Conservation (phyloP, 2,888 invertebrate species). For the Agrochola lychnidis region DNA sequence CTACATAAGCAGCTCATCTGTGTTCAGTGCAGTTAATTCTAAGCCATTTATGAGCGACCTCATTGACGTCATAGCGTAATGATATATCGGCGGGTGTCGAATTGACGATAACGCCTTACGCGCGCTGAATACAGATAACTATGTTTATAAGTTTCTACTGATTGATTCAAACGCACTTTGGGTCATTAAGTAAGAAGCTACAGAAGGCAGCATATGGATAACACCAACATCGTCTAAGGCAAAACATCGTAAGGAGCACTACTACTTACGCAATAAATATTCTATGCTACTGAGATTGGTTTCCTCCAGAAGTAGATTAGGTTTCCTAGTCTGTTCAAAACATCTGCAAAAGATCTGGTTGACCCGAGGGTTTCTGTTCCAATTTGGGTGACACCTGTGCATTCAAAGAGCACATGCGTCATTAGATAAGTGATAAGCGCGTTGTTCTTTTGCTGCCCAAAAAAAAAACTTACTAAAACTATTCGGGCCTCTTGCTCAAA, state of each 20-base stretch:
- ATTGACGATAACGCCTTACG: slow-evolving; percentile 59
- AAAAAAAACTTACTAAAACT: not conserved
- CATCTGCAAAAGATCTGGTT: too few relatives aligned
- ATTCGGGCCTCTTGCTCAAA: too few relatives aligned
- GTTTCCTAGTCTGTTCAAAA: too few relatives aligned
- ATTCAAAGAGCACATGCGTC: too few relatives aligned
- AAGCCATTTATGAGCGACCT: slow-evolving; percentile 38
- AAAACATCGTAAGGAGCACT: too few relatives aligned
- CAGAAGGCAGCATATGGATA: slow-evolving; percentile 1
- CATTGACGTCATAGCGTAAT: slow-evolving; percentile 58
- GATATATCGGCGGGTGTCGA: slow-evolving; percentile 59
- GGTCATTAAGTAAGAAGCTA: not conserved
- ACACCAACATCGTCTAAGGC: not conserved
- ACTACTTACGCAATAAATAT: too few relatives aligned
- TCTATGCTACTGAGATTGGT: too few relatives aligned
- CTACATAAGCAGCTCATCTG: slow-evolving; percentile 52
- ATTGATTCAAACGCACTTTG: slow-evolving; percentile 34
- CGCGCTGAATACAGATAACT: slow-evolving; percentile 53
- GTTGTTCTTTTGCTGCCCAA: not conserved
- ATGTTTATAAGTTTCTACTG: slow-evolving; percentile 35
- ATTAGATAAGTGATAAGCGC: too few relatives aligned
- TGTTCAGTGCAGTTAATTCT: slow-evolving; percentile 55
- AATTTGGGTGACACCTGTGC: too few relatives aligned
- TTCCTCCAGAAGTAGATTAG: too few relatives aligned
- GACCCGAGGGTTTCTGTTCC: too few relatives aligned